Evolutionary conservation across 2,888 invertebrate species (phyloP).

Genomic region (Sabatieria punctata): DNA sequence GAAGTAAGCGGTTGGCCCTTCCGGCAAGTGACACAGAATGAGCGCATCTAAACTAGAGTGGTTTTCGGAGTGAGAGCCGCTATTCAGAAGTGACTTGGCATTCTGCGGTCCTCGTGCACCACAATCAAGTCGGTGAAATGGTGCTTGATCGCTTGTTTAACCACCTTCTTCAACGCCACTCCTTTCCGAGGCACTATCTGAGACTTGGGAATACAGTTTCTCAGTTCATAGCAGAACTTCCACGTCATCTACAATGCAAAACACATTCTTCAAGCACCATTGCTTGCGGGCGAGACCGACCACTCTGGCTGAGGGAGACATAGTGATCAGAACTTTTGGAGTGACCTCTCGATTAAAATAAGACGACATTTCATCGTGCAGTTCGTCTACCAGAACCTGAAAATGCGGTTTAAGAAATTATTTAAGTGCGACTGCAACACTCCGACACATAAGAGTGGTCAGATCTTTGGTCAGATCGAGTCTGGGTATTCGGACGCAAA

Average conservation of each 20-base stretch:
- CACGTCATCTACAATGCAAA: slow-evolving; percentile 21
- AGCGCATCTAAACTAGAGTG: slow-evolving; percentile 51
- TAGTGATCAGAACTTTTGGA: slow-evolving; percentile 91
- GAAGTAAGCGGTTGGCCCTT: slow-evolving; percentile 92
- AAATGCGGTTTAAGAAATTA: neutral
- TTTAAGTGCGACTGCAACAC: neutral
- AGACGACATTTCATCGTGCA: slow-evolving; percentile 66
- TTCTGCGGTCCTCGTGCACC: slow-evolving; percentile 79
- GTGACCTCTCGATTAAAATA: slow-evolving; percentile 69
- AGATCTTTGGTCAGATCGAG: too few species aligned
- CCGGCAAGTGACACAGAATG: slow-evolving; percentile 76
- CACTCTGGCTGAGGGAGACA: slow-evolving; percentile 67
- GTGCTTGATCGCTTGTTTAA: slow-evolving; percentile 57
- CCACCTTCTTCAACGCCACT: slow-evolving; percentile 77
- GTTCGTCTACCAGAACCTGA: slow-evolving; percentile 37
- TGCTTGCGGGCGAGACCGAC: slow-evolving; percentile 33
- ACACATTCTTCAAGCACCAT: neutral
- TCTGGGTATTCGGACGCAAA: neutral
- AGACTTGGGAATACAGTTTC: slow-evolving; percentile 78
- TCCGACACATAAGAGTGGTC: neutral
- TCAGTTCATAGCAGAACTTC: slow-evolving; percentile 77
- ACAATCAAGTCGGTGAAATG: slow-evolving; percentile 71
- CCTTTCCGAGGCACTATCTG: slow-evolving; percentile 66
- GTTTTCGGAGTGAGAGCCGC: too few species aligned
- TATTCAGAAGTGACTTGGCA: slow-evolving; percentile 48